Evolutionary conservation across 2,113 vertebrate species (phyloP), one percentile per base, ranked within the genome.

Genomic region (Australoheros scitulus): DNA sequence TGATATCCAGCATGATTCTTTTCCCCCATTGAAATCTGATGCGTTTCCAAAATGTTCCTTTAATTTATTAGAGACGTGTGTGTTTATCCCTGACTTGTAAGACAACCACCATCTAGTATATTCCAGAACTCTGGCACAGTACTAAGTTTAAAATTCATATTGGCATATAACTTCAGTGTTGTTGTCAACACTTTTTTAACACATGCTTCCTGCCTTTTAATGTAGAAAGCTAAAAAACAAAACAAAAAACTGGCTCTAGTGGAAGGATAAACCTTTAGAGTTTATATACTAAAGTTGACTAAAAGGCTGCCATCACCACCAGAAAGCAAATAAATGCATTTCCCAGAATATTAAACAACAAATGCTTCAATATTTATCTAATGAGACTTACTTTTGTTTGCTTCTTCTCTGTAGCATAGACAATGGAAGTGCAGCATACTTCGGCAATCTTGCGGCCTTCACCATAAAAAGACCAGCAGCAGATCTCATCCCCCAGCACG

Each of bases 381-480:
- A 9, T 41, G 26, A 26, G 2, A 5, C 82, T 87, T 91, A 99
- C 98, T 97, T 99, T 99, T 70, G 98, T 99, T 93, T 99, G 98
- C 18, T 99, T 99, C 90, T 99, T 99, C 94, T 99, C 98, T 0
- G 98, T 99, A 77, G 98, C 98, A 0, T 99, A 99, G 36, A 99
- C 98, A 1, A 99, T 99, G 85, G 98, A 99, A 1, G 98, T 99
- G 90, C 98, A 99, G 87, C 98, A 99, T n/a, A 99, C 98, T 85
- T 99, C 98, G 0, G 98, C 98, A 0, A 99, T 96, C 95, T 99
- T 99, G 32, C 98, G 96, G 11, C 98, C 98, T 94, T 99, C 98
- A 0, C 98, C 98, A 0, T 99, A 99, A 63, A 99, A 99, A 11
- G 98, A 99, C 98, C 98, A 99, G 91, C 98, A 99, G 96, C 98